These are phyloP conservation scores for Agrilus mali DNA, from an alignment of 2,888 invertebrate genomes.

Conservation along the genomic window DNA sequence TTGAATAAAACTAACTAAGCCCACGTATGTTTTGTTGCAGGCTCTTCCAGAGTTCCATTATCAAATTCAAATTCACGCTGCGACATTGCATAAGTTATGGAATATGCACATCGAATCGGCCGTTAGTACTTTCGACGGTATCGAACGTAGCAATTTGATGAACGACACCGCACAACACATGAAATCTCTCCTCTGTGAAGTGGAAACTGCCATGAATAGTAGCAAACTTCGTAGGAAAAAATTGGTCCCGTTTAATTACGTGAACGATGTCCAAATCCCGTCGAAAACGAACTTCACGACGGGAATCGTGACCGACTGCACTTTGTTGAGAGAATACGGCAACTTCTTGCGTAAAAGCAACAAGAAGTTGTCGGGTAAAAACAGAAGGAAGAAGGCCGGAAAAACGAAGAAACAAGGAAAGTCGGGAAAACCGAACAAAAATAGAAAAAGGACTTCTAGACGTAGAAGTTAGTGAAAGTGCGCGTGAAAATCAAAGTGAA, in stretches of 20 bases:
- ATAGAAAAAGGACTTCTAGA: no score
- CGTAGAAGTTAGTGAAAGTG: no score
- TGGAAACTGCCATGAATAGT: slow-evolving; percentile 41
- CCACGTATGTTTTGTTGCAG: slow-evolving; percentile 34
- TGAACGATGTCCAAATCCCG: slow-evolving; percentile 32
- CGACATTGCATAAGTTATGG: slow-evolving; percentile 36
- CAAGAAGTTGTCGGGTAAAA: slow-evolving; percentile 32
- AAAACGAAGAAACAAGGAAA: slow-evolving; percentile 6
- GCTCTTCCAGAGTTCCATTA: slow-evolving; percentile 46
- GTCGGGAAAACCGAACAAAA: background rate
- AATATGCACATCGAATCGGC: slow-evolving; percentile 32
- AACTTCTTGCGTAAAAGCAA: slow-evolving; percentile 48
- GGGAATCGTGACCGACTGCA: slow-evolving; percentile 47
- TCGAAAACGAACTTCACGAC: slow-evolving; percentile 38
- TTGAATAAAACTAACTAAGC: no score
- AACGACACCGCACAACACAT: slow-evolving; percentile 33
- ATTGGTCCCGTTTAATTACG: slow-evolving; percentile 29
- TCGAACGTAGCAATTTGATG: slow-evolving; percentile 33
- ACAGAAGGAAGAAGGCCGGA: slow-evolving; percentile 6
- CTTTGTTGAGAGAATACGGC: slow-evolving; percentile 45
- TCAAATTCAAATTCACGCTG: slow-evolving; percentile 37
- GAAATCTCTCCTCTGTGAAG: slow-evolving; percentile 41
- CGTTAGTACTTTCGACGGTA: slow-evolving; percentile 15
- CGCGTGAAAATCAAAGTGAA: no score
- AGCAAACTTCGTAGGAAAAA: slow-evolving; percentile 35